Evolutionary conservation across 2,888 invertebrate species (phyloP), one percentile per base, ranked within the genome.

Genomic region (Ormyrus nitidulus): DNA sequence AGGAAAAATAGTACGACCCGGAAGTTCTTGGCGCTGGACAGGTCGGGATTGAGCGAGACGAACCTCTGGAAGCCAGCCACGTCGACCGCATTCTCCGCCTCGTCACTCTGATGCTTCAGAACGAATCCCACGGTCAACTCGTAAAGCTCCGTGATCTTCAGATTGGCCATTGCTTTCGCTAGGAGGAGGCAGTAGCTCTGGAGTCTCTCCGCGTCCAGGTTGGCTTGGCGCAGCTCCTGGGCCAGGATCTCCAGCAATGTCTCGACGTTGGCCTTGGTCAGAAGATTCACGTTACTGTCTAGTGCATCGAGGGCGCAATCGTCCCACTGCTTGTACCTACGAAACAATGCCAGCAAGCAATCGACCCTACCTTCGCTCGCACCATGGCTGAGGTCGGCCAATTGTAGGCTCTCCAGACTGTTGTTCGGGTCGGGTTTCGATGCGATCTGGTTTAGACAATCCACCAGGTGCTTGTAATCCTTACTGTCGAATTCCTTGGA

Each of bases 251-350:
- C 85, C 5, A 90, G 78, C 0, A 90, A 65, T 56, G 80, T 74
- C 5, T 83, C 51, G 53, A 85, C 87, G 58, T 86, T 85, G 0
- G 86, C 76, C 65, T 85, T 85, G 6, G 85, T 84, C n/a, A 89
- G 53, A 0, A 82, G 46, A 0, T 74, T 64, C 9, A 80, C 76
- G 8, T 83, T 83, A 13, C 80, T 74, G 5, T 83, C 79, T 75
- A 5, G 83, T 82, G 9, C 19, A 48, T 86, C 73, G 13, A 87
- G 81, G 9, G 80, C 82, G 7, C 80, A 69, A 56, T 83, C 71
- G 66, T 89, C 84, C 89, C 89, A 90, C 68, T 88, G 84, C 13
- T 85, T 83, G 51, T 86, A 85, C 59, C 87, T 84, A 51, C 75
- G 70, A 81, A 82, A 79, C 11, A 90, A 71, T 79, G 87, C 85